Evolutionary conservation across 2,888 invertebrate genomes (phyloP).

Genomic region (Didymodactylos carnosus): DNA sequence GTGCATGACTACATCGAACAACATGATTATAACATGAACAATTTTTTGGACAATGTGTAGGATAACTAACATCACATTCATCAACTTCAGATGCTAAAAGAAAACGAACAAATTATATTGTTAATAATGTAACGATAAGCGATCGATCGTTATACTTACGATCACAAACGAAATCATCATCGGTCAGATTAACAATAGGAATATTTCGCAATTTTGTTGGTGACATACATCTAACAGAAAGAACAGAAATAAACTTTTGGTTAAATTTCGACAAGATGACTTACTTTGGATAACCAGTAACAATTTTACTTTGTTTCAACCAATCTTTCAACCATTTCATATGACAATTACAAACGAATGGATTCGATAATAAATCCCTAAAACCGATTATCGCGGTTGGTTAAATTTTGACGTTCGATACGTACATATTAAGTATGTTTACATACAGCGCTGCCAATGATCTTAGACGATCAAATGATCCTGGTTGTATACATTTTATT

Average conservation of each 20-base stretch:
- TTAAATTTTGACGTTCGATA: not conserved
- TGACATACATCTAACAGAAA: not conserved
- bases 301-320: conserved; percentile 54
- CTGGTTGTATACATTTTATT: conserved; percentile 72
- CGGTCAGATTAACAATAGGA: not conserved
- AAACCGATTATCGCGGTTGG: too few relatives aligned
- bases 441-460: conserved; percentile 37
- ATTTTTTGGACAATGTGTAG: conserved; percentile 51
- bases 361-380: conserved; percentile 67
- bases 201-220: not conserved
- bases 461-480: conserved; percentile 64
- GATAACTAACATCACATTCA: not conserved
- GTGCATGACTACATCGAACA: conserved; percentile 66
- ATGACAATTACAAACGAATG: conserved; percentile 77
- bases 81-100: not conserved
- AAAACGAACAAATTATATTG: not conserved
- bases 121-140: not conserved
- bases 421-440: not conserved
- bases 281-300: conserved; percentile 48
- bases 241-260: not conserved
- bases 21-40: conserved; percentile 76
- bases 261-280: not conserved
- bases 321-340: conserved; percentile 65
- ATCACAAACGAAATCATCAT: not conserved
- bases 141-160: too few relatives aligned